Evolutionary conservation across 2,113 vertebrate genomes (phyloP), one percentile per base, ranked within the genome.

Genomic region (Rhineura floridana): DNA sequence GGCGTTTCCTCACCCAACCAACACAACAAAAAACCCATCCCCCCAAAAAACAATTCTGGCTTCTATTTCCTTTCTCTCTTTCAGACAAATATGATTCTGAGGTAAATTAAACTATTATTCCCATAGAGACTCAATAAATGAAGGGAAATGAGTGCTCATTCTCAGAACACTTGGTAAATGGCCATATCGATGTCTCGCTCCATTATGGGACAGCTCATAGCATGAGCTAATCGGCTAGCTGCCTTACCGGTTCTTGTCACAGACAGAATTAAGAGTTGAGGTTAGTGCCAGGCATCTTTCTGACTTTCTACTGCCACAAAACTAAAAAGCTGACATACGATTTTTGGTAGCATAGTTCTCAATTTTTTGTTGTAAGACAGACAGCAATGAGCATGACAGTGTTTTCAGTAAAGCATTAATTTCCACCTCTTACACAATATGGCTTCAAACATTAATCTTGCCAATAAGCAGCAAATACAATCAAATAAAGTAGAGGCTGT

Each of bases 31-130:
- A 42, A 23, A 15, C 13, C 12, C 21, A 12, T 1, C 59, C n/a
- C 6, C 46, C 62, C 42, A 8, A 52, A 36, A 73, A 46, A 23
- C 28, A 69, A 28, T 19, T 52, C 69, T 17, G 21, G 44, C 86
- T 76, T 70, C 78, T 25, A 39, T 44, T 19, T 19, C 12, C 13
- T 44, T 82, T 69, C n/a, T 39, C 52, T 55, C 39, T 42, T 79
- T 78, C 59, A 62, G 6, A 67, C 23, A 90, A 83, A 48, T 1
- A 59, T 39, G 63, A 63, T 62, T 1, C 67, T 55, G 73, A 78
- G 87, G 83, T 87, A 83, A 91, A 42, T 44, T 69, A 83, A 91
- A 87, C 46, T 69, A 86, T 50, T 90, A 85, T 78, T 89, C 81
- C 69, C 85, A 75, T 59, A 91, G 42, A 63, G 52, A 88, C 87